Conservation (phyloP, 2,888 invertebrate genomes). For the Thymelicus acteon region DNA sequence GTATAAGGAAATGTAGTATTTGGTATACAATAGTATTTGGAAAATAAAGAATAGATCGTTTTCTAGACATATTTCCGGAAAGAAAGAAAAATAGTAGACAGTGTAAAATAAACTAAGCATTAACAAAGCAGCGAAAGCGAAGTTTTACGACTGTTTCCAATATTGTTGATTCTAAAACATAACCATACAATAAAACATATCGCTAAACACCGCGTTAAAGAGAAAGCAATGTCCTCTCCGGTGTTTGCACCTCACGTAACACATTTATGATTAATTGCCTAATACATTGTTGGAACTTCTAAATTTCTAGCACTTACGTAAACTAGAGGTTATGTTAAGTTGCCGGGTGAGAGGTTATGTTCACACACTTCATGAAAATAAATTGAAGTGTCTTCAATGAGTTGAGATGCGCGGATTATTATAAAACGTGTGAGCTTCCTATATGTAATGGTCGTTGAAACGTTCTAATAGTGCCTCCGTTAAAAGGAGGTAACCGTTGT, state of each 20-base stretch:
- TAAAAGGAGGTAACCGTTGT: too few relatives aligned
- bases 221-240: slow-evolving; percentile 16
- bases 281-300: slow-evolving; percentile 35
- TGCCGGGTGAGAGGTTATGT: slow-evolving; percentile 12
- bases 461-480: too few relatives aligned
- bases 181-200: slow-evolving; percentile 16
- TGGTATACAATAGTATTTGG: too few relatives aligned
- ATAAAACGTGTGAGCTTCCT: not conserved
- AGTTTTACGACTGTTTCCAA: slow-evolving; percentile 6
- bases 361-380: slow-evolving; percentile 11
- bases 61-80: not conserved
- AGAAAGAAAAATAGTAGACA: too few relatives aligned
- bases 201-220: slow-evolving; percentile 10
- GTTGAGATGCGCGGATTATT: not conserved
- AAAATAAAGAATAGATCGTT: too few relatives aligned
- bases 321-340: slow-evolving; percentile 4
- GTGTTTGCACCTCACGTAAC: slow-evolving; percentile 33
- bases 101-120: too few relatives aligned
- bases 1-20: too few relatives aligned
- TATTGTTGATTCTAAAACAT: not conserved
- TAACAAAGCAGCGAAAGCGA: not conserved
- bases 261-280: slow-evolving; percentile 30
- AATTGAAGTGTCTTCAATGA: slow-evolving; percentile 2
- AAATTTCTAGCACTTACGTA: slow-evolving; percentile 40
- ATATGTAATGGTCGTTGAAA: not conserved